Percentiles rank a stretch among this genome's conserved stretches.
These are phyloP conservation scores for Gambusia yucatana DNA, from an alignment of 2,797 vertebrate species.

Conservation along the genomic window DNA sequence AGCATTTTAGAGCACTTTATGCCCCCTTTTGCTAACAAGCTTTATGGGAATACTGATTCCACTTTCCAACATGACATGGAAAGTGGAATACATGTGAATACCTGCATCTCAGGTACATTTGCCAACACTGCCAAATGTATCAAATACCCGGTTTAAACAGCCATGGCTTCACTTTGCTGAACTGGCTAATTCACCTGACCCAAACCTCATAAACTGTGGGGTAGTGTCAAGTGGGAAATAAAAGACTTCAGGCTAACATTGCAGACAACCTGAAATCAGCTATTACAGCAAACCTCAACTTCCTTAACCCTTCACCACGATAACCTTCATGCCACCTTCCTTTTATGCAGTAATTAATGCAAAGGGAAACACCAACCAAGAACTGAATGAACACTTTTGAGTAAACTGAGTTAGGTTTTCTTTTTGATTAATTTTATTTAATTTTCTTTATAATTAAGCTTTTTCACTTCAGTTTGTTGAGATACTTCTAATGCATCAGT, in stretches of 20 bases:
- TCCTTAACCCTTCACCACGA: not conserved
- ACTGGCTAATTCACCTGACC: not conserved
- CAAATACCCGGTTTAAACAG: not conserved
- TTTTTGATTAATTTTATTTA: not conserved
- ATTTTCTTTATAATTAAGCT: not conserved
- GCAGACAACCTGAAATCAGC: not conserved
- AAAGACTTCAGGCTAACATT: not conserved
- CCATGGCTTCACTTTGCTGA: not conserved
- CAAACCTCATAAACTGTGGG: not conserved
- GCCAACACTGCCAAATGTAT: not conserved
- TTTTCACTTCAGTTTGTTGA: not conserved
- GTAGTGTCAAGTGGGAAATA: not conserved
- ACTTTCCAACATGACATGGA: not conserved
- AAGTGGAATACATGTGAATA: no score
- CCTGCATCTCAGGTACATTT: no score
- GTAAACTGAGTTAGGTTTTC: not conserved
- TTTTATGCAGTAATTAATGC: not conserved
- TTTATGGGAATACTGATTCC: not conserved
- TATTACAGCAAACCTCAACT: not conserved
- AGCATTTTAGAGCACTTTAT: not conserved
- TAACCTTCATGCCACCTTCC: conserved; percentile 3
- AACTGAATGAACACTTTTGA: not conserved
- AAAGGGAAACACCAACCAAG: not conserved
- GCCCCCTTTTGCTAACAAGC: not conserved
- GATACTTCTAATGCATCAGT: not conserved